A percentile compares a stretch with the other conserved stretches of the same genome.
Evolutionary conservation across 2,113 vertebrate species (phyloP).

Genomic region (Tamias sibiricus): DNA sequence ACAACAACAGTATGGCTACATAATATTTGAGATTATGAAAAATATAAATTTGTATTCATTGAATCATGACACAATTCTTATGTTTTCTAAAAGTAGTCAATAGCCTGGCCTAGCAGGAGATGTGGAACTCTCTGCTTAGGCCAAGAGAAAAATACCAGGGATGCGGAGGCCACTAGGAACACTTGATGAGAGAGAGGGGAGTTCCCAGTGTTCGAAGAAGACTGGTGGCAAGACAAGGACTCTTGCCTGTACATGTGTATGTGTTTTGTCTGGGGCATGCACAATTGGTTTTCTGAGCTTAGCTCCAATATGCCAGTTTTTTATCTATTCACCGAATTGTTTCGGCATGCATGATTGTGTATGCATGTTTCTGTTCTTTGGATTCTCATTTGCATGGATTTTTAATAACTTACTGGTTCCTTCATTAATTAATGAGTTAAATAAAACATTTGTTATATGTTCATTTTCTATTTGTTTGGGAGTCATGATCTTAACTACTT

Average conservation of each 20-base stretch:
- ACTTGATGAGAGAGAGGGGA: neutral
- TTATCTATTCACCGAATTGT: neutral
- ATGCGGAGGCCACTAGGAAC: neutral
- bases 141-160: neutral
- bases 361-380: neutral
- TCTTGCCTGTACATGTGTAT: neutral
- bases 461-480: neutral
- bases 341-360: neutral
- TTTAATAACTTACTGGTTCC: neutral
- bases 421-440: neutral
- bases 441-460: neutral
- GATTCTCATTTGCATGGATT: neutral
- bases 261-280: neutral
- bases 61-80: too few relatives aligned
- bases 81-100: conserved; percentile 57
- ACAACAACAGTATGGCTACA: too few relatives aligned
- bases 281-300: neutral
- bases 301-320: neutral
- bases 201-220: too few relatives aligned
- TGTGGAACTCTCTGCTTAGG: neutral
- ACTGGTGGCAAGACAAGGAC: neutral
- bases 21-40: too few relatives aligned
- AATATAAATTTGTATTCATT: too few relatives aligned
- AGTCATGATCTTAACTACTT: neutral
- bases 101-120: conserved; percentile 17